Percentiles rank a stretch among this genome's conserved stretches.
These are phyloP conservation scores for Zelostemma sp. DNA, from an alignment of 1,140 invertebrate species.

Conservation along the genomic window DNA sequence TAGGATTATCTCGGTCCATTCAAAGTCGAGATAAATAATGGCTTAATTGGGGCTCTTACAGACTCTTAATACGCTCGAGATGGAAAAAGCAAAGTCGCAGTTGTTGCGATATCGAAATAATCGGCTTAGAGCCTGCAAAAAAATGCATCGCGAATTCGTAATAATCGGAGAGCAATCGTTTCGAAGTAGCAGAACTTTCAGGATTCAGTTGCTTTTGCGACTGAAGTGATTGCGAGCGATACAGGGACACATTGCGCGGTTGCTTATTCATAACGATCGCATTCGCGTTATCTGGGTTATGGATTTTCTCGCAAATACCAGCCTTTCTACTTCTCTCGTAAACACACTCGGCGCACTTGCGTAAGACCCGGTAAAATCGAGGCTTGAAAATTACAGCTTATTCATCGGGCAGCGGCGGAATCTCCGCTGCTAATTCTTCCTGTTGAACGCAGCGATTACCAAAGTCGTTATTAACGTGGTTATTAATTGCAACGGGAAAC, in stretches of 20 bases:
- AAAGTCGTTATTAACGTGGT: constrained; percentile 38
- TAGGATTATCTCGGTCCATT: not conserved
- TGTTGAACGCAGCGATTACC: constrained; percentile 18
- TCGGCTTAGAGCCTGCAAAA: too few relatives aligned
- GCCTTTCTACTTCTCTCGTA: constrained; percentile 26
- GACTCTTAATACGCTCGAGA: too few relatives aligned
- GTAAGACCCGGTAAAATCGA: constrained; percentile 20
- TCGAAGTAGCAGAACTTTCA: not conserved
- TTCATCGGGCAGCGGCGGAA: constrained; percentile 27
- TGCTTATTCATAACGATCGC: constrained; percentile 23
- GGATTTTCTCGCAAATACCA: constrained; percentile 37
- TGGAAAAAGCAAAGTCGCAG: too few relatives aligned
- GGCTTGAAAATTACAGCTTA: constrained; percentile 31
- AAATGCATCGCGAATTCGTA: too few relatives aligned
- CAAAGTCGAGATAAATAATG: not conserved
- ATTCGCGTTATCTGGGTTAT: constrained; percentile 34
- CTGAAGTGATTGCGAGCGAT: constrained; percentile 13
- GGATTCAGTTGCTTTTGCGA: constrained; percentile 8
- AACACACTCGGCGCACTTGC: constrained; percentile 7
- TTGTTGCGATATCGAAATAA: too few relatives aligned
- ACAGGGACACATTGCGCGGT: not conserved
- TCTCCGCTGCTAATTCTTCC: constrained; percentile 27
- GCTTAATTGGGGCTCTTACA: not conserved
- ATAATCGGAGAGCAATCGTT: too few relatives aligned
- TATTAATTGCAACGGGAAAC: constrained; percentile 32